These are phyloP conservation scores for Acrobasis suavella DNA, from an alignment of 2,888 invertebrate species.

Conservation along the genomic window DNA sequence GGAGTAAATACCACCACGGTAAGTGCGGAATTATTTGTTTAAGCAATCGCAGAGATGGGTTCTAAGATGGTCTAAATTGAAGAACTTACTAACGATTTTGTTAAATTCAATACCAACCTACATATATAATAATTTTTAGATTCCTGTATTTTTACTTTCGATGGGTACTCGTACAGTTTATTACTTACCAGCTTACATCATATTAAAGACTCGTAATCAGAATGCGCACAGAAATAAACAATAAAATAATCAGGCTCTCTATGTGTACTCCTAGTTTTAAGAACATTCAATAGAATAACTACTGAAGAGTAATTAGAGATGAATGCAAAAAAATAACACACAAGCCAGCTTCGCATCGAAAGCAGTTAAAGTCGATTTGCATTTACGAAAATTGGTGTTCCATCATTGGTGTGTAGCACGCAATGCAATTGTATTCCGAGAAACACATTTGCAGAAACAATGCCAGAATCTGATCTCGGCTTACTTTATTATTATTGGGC, in stretches of 20 bases:
- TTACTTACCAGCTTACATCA: no score
- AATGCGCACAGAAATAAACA: no score
- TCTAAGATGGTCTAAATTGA: not conserved
- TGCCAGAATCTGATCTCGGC: slow-evolving; percentile 54
- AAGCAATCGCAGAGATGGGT: not conserved
- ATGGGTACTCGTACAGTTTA: no score
- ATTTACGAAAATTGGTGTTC: slow-evolving; percentile 56
- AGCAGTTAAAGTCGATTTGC: slow-evolving; percentile 28
- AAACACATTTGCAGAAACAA: slow-evolving; percentile 59
- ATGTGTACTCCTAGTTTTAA: no score
- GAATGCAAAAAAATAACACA: not conserved
- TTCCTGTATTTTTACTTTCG: no score
- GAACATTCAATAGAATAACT: no score
- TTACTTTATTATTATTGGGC: slow-evolving; percentile 65
- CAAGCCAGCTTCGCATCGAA: not conserved
- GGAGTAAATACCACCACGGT: slow-evolving; percentile 15
- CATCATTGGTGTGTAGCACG: slow-evolving; percentile 55
- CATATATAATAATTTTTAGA: not conserved
- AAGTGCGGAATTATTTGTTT: slow-evolving; percentile 1
- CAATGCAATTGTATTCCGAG: slow-evolving; percentile 55
- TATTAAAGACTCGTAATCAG: no score
- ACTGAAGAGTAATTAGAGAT: not conserved
- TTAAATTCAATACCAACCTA: not conserved
- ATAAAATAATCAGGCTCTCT: no score
- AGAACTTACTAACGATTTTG: not conserved